Evolutionary conservation across 2,888 invertebrate species (phyloP).

Genomic region (Zaprionus lineosus): DNA sequence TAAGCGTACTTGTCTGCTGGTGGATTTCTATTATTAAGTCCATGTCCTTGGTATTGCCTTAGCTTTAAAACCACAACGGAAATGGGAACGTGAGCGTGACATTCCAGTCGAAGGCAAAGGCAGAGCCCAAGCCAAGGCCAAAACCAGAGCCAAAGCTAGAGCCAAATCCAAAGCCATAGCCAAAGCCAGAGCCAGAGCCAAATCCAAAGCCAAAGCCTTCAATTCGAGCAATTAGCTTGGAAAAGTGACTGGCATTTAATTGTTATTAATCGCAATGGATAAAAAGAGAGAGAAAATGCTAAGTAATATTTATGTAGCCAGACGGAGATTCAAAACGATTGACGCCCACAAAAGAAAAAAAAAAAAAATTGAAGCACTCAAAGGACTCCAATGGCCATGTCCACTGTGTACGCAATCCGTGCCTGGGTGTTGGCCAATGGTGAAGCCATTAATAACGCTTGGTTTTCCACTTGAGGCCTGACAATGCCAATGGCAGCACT

Average conservation of each 20-base stretch:
- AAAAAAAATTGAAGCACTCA: too few species aligned
- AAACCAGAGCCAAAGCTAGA: too few species aligned
- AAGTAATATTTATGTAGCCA: constrained; percentile 73
- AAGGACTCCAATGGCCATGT: too few species aligned
- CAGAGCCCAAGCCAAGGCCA: too few species aligned
- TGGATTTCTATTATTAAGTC: constrained; percentile 24
- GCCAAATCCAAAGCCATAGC: too few species aligned
- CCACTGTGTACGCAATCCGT: too few species aligned
- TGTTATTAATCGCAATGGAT: constrained; percentile 67
- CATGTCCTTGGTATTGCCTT: constrained; percentile 20
- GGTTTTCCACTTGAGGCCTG: constrained; percentile 61
- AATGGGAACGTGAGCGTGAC: too few species aligned
- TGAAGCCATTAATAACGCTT: constrained; percentile 66
- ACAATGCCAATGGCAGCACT: constrained; percentile 33
- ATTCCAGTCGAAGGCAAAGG: too few species aligned
- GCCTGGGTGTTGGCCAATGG: constrained; percentile 4
- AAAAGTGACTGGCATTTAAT: constrained; percentile 62
- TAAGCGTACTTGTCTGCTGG: constrained; percentile 35
- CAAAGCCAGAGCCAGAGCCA: too few species aligned
- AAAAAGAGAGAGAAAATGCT: constrained; percentile 16
- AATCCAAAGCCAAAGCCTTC: too few species aligned
- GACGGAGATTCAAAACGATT: constrained; percentile 41
- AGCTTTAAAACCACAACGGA: constrained; percentile 35
- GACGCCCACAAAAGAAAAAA: constrained; percentile 23
- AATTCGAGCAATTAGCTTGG: constrained; percentile 57